Evolutionary conservation across 2,888 invertebrate genomes (phyloP), one percentile per base, ranked within the genome.

Genomic region (Antitype chi): DNA sequence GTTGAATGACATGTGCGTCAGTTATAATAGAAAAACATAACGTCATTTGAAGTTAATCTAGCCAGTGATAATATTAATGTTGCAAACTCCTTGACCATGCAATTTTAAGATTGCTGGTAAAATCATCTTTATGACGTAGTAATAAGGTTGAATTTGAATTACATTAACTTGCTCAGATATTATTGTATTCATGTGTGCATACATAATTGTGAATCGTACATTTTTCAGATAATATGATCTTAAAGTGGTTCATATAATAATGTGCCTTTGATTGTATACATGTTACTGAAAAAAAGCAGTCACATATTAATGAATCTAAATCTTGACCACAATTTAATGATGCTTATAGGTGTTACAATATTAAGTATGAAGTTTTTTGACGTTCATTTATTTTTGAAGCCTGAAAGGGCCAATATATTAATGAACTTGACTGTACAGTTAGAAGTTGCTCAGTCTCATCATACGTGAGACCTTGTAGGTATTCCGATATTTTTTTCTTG

Each of bases 31-130:
- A 64, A 25, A 63, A 43, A 43, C 7, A 8, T n/a, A 63, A 25
- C n/a, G 13, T 55, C 53, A 55, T 32, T 32, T 38, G 62, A 11
- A 62, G 11, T 17, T 60, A 38, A 38, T 23, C 23, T 32, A 38
- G 13, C 62, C 38, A n/a, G 23, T 32, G 13, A 23, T 13, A 23
- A 38, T n/a, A n/a, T 23, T 62, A 62, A 38, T 38, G 23, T 38
- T n/a, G 62, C 38, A 38, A 63, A 23, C n/a, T 63, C 62, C 15
- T 23, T 32, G 32, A n/a, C 62, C 62, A n/a, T 23, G 23, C 62
- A 62, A 62, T 62, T 23, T 62, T 62, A 64, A 64, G 63, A 64
- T 25, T 64, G 25, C 25, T 47, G 47, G 60, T 60, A 60, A 60
- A 32, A 32, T 32, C 32, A 32, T 32, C 32, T 32, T 32, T 32